Evolutionary conservation across 2,113 vertebrate genomes (phyloP).

Genomic region (Mobula birostris): DNA sequence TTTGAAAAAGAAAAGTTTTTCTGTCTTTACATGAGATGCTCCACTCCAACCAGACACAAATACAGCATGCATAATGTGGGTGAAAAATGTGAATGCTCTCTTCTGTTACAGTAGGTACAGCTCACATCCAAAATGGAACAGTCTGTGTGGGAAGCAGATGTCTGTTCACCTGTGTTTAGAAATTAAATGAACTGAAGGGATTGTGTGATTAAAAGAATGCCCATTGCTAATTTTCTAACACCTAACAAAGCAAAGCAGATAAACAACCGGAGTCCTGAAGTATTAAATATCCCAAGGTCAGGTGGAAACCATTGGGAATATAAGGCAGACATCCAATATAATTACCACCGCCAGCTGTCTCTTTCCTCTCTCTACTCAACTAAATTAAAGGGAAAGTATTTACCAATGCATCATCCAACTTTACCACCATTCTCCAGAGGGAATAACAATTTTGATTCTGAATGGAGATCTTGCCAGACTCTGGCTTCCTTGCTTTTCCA

Average conservation of each 20-base stretch:
- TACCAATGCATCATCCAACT: background rate
- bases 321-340: conserved; percentile 1
- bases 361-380: background rate
- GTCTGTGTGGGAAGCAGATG: background rate
- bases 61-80: background rate
- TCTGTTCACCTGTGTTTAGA: background rate
- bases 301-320: background rate
- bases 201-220: background rate
- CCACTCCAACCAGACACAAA: too few species aligned
- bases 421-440: background rate
- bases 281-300: background rate
- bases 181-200: background rate
- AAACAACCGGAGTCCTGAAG: background rate
- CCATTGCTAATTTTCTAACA: background rate
- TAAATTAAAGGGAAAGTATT: background rate
- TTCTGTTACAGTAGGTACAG: background rate
- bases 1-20: background rate
- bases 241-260: background rate
- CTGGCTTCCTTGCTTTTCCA: background rate
- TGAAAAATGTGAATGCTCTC: background rate
- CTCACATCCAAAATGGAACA: background rate
- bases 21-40: background rate
- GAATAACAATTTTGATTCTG: background rate
- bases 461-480: background rate
- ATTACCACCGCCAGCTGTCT: background rate